A percentile compares a stretch with the other conserved stretches of the same genome.
These are phyloP conservation scores for Clangula hyemalis DNA, from an alignment of 2,797 vertebrate species.

Conservation along the genomic window DNA sequence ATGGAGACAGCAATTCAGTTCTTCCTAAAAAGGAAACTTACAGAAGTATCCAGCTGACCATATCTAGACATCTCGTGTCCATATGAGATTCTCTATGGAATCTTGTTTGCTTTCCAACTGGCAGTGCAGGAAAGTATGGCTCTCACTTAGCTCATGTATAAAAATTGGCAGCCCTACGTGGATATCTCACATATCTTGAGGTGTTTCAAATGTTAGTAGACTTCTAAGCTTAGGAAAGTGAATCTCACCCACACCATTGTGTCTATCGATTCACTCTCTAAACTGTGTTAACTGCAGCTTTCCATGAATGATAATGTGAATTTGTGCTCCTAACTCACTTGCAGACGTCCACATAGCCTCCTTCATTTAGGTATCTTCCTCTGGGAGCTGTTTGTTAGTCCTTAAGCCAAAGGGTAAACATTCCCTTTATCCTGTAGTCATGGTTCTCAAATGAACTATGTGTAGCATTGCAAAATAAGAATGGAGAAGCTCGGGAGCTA, in stretches of 20 bases:
- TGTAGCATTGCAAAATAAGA: background rate
- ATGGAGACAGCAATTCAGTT: background rate
- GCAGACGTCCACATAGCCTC: background rate
- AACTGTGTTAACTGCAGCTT: background rate
- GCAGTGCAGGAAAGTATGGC: background rate
- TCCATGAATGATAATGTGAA: no score
- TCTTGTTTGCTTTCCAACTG: background rate
- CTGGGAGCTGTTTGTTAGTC: background rate
- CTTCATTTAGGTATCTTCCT: background rate
- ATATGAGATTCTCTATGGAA: background rate
- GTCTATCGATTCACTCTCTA: background rate
- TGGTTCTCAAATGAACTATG: background rate
- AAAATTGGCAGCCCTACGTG: background rate
- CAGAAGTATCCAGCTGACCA: background rate
- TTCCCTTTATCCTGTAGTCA: background rate
- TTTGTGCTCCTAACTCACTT: background rate
- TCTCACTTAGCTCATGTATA: accelerated
- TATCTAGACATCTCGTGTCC: background rate
- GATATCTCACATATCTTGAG: background rate
- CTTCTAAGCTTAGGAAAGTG: background rate
- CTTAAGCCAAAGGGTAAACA: background rate
- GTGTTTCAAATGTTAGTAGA: background rate
- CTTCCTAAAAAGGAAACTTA: background rate
- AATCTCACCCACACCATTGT: background rate
- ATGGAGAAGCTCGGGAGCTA: background rate